Evolutionary conservation across 2,113 vertebrate genomes (phyloP), one percentile per base, ranked within the genome.

Genomic region (Campylomormyrus tamandua): DNA sequence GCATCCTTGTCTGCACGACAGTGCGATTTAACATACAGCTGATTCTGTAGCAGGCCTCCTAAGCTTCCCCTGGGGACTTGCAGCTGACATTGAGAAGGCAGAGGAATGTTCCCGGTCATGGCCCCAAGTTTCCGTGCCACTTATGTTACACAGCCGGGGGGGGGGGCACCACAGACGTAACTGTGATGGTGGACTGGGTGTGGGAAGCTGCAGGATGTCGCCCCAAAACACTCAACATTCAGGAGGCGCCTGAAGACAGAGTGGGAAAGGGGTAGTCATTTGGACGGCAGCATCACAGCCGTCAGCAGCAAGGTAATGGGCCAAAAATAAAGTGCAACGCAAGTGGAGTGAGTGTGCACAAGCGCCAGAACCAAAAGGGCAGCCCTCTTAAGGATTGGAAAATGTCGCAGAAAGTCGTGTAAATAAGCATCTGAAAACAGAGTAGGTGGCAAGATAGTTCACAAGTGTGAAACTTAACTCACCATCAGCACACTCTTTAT

Each of bases 371-470:
- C 11, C 39, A 46, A 3, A 84, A 24, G 83, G 83, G 17, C 48
- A 24, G 88, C 48, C 89, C 80, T 89, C 80, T 87, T 87, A 87
- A 49, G 84, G 84, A 53, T 50, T 87, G 84, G 84, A 87, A 87
- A 87, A 87, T 87, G 15, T 49, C 11, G 1, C 84, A 31, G 84
- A 52, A 87, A 52, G n/a, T 27, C 84, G 19, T 31, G 39, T 87
- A 87, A 87, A 53, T 45, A 84, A 84, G 19, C 39, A 84, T 39
- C 45, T 24, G 83, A 24, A 46, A 46, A 24, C 19, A 84, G 83
- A 24, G 9, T n/a, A 46, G 24, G 83, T 13, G 21, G 83, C 35
- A 21, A 83, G 77, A 8, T 5, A 45, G 77, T 39, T 45, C 5
- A 19, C 15, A 6, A 42, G 17, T 11, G 62, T 70, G 2, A 31